Percentiles rank a stretch among this genome's conserved stretches.
These are phyloP conservation scores for Neodontobutis hainanensis DNA, from an alignment of 2,113 vertebrate genomes.

Conservation along the genomic window DNA sequence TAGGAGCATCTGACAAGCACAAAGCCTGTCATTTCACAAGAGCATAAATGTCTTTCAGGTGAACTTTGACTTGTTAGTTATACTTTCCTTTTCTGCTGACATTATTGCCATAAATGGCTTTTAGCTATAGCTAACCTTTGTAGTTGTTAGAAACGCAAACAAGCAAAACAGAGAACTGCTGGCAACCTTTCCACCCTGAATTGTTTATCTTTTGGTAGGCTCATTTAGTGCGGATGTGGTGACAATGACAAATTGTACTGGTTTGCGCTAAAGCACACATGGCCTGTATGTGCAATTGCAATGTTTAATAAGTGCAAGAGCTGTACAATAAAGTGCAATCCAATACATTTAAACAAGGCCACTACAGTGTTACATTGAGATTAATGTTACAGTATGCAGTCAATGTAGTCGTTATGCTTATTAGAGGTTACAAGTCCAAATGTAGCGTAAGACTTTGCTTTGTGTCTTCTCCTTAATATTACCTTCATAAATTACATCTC, in stretches of 20 bases:
- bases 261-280: slow-evolving; percentile 13
- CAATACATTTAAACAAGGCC: slow-evolving; percentile 19
- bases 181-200: slow-evolving; percentile 1
- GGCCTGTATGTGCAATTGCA: background rate
- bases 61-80: no score
- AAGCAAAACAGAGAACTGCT: background rate
- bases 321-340: slow-evolving; percentile 7
- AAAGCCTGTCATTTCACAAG: background rate
- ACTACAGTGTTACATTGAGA: slow-evolving; percentile 6
- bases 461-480: background rate
- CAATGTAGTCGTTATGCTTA: background rate
- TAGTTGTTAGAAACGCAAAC: background rate
- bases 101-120: background rate
- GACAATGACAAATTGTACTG: slow-evolving; percentile 74
- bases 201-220: background rate
- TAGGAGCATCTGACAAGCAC: slow-evolving; percentile 3
- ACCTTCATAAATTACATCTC: background rate
- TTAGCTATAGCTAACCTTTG: background rate
- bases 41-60: background rate
- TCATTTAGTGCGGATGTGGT: slow-evolving; percentile 63
- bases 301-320: slow-evolving; percentile 20
- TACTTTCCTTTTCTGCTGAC: background rate
- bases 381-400: background rate
- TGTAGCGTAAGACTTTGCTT: background rate
- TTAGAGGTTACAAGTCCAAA: background rate